Conservation (phyloP, 2,888 invertebrate species). For the Polydrusus cervinus region DNA sequence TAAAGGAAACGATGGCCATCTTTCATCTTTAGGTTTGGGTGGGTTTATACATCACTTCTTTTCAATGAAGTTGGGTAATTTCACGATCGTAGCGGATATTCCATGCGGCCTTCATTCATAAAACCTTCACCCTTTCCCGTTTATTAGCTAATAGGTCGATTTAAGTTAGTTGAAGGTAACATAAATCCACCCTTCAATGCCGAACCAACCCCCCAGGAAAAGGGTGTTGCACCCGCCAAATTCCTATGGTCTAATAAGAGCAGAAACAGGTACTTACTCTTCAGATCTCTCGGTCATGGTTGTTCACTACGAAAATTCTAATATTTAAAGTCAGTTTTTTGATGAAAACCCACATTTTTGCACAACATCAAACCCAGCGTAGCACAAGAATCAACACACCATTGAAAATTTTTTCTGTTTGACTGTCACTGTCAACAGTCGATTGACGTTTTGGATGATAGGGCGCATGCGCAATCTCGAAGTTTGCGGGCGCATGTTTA, state of each 20-base stretch:
- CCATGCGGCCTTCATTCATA: slow-evolving; percentile 8
- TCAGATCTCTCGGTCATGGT: slow-evolving; percentile 94
- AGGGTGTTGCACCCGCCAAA: slow-evolving; percentile 54
- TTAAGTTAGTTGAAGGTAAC: not conserved
- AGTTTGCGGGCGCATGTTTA: slow-evolving; percentile 57
- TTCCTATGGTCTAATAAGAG: slow-evolving; percentile 52
- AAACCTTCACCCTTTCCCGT: not conserved
- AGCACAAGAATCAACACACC: slow-evolving; percentile 68
- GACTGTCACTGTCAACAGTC: slow-evolving; percentile 50
- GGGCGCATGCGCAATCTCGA: slow-evolving; percentile 61
- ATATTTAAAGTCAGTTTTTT: slow-evolving; percentile 83
- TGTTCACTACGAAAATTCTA: slow-evolving; percentile 88
- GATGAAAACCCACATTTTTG: slow-evolving; percentile 70
- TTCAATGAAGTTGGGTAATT: slow-evolving; percentile 11
- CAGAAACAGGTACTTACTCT: slow-evolving; percentile 80
- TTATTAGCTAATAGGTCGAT: not conserved
- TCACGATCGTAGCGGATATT: slow-evolving; percentile 4
- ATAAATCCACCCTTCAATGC: slow-evolving; percentile 18
- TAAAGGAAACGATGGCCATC: slow-evolving; percentile 36
- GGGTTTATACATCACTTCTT: slow-evolving; percentile 22
- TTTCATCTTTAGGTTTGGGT: slow-evolving; percentile 16
- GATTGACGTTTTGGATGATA: slow-evolving; percentile 61
- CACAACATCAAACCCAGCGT: slow-evolving; percentile 71
- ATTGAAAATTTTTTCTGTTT: slow-evolving; percentile 69
- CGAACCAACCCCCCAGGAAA: slow-evolving; percentile 33